Base-by-base conservation (phyloP, 2,888 invertebrate species). In the Thysanoteuthis rhombus region DNA sequence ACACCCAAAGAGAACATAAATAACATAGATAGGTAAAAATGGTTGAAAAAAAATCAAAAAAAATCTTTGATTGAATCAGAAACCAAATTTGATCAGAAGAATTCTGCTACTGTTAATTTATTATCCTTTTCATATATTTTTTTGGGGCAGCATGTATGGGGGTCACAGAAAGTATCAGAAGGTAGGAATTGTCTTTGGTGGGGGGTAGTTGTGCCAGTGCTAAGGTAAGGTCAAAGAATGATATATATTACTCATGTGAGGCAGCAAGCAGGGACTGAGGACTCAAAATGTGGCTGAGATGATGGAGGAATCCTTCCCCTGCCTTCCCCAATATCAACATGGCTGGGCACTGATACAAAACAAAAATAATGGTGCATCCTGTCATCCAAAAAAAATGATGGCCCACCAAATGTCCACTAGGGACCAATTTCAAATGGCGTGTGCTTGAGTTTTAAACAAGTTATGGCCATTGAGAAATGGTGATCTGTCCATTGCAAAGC, bases 401-500 rank as follows among this genome's bases (percentile, higher is more conserved):
- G n/a, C 75, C 75, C 36, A n/a, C n/a, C n/a, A 75, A 75, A 75
- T 75, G 75, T 75, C 58, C 75, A 75, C 75, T n/a, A 36, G 75
- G 75, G 75, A 75, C n/a, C 36, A 75, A 75, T 75, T 75, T 75
- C 75, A 75, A 75, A 75, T 75, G 75, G 75, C 75, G 75, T 75
- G 75, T 75, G n/a, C 75, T n/a, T 75, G 12, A 75, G 75, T 75
- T 75, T 75, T 75, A 75, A 75, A 75, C 75, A n/a, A 75, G 16
- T 75, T 75, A 75, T 75, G 75, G 16, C 75, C 75, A 75, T 75
- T 75, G 75, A 75, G 75, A 75, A 75, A 75, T n/a, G 75, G 75
- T 75, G 75, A 75, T 75, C 75, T 75, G 75, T 75, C 75, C 75
- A 75, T 75, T 75, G n/a, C n/a, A n/a, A 75, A 75, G 75, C n/a